These are phyloP conservation scores for Drosophila triauraria DNA, from an alignment of 1,140 invertebrate species.

Conservation along the genomic window DNA sequence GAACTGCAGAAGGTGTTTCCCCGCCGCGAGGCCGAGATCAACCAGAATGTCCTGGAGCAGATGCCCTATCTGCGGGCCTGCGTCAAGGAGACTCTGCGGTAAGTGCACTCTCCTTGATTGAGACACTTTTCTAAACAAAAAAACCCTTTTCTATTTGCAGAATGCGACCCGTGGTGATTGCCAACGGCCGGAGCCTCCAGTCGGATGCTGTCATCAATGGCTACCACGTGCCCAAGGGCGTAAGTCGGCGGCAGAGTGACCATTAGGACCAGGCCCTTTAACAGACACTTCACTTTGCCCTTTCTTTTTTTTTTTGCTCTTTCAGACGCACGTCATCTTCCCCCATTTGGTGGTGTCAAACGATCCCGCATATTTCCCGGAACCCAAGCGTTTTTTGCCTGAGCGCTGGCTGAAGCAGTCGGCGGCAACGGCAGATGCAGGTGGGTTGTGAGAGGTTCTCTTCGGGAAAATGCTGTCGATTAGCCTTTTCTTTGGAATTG, in stretches of 20 bases:
- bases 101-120: constrained; percentile 41
- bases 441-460: constrained; percentile 26
- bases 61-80: constrained; percentile 94
- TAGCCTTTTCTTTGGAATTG: background rate
- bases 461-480: background rate
- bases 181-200: constrained; percentile 92
- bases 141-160: constrained; percentile 84
- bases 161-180: constrained; percentile 95
- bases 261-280: background rate
- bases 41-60: constrained; percentile 88
- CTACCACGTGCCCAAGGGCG: constrained; percentile 94
- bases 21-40: constrained; percentile 86
- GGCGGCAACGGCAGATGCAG: constrained; percentile 40
- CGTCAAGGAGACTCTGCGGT: constrained; percentile 96
- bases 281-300: background rate
- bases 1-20: constrained; percentile 90
- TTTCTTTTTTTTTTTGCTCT: constrained; percentile 1
- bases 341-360: constrained; percentile 93
- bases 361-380: constrained; percentile 89
- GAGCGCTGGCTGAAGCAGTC: constrained; percentile 90
- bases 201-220: constrained; percentile 92
- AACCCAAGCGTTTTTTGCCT: constrained; percentile 89
- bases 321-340: constrained; percentile 92
- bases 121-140: background rate
- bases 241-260: constrained; percentile 85